Percentiles rank a stretch among this genome's conserved stretches.
Conservation (phyloP, 2,888 invertebrate genomes). For the Cerastis rubricosa region DNA sequence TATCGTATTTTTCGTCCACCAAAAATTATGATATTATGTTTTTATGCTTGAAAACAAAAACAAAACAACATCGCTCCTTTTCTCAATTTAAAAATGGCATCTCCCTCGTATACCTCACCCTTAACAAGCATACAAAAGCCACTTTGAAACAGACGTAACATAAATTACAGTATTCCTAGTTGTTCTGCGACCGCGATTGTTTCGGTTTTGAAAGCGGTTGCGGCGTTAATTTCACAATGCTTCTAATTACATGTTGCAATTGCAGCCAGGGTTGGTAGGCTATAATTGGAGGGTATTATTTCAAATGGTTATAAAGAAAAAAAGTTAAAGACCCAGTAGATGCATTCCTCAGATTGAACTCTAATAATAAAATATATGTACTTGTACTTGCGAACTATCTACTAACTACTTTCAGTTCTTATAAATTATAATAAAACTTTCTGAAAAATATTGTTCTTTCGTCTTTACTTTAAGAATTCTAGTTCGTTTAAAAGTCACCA, state of each 20-base stretch:
- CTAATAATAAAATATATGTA: no score
- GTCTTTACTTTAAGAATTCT: not conserved
- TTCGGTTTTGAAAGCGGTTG: conserved; percentile 67
- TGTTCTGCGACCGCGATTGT: conserved; percentile 56
- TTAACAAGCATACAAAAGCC: conserved; percentile 37
- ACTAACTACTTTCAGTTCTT: not conserved
- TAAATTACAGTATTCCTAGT: conserved; percentile 62
- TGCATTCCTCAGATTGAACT: not conserved
- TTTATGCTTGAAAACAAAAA: no score
- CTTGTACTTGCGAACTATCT: no score
- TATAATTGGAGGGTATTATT: conserved; percentile 15
- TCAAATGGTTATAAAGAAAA: not conserved
- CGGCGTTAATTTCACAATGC: conserved; percentile 63
- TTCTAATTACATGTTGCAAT: conserved; percentile 65
- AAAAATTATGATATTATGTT: no score
- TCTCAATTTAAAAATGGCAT: conserved; percentile 9
- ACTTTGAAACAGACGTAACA: conserved; percentile 42
- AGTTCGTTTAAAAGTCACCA: not conserved
- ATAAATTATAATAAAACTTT: not conserved
- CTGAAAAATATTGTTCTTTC: conserved; percentile 3
- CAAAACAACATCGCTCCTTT: conserved; percentile 1
- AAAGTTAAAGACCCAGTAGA: not conserved
- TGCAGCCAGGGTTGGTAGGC: conserved; percentile 48
- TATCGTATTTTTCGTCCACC: no score
- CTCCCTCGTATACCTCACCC: not conserved